Conservation (phyloP, 2,888 invertebrate genomes). For the Mellilla xanthometata region DNA sequence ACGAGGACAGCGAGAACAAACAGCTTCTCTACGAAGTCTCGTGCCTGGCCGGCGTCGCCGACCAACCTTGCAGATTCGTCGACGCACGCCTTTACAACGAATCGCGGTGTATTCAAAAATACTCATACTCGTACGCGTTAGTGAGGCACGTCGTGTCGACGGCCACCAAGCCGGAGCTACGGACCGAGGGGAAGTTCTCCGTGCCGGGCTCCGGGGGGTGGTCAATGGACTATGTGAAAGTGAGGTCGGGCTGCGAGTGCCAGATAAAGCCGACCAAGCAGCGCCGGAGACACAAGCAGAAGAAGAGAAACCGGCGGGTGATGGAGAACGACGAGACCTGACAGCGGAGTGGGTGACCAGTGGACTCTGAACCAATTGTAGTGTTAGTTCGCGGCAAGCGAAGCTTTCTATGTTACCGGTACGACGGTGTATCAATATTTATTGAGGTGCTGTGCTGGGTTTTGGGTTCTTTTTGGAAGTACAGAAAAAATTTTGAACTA, state of each 20-base stretch:
- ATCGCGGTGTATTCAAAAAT: constrained; percentile 92
- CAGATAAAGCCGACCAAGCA: constrained; percentile 85
- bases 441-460: constrained; percentile 51
- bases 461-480: too few species aligned
- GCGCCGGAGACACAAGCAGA: constrained; percentile 58
- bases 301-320: constrained; percentile 57
- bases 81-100: constrained; percentile 86
- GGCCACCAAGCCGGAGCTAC: constrained; percentile 63
- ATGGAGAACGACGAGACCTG: constrained; percentile 69
- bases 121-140: constrained; percentile 92
- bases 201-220: constrained; percentile 84
- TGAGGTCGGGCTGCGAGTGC: constrained; percentile 93
- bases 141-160: constrained; percentile 84
- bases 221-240: constrained; percentile 91
- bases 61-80: constrained; percentile 89
- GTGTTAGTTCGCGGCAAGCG: constrained; percentile 29
- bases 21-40: constrained; percentile 91
- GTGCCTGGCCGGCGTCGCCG: constrained; percentile 87
- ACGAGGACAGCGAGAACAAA: constrained; percentile 86
- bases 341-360: constrained; percentile 43
- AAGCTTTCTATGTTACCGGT: constrained; percentile 31
- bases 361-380: constrained; percentile 62
- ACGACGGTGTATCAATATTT: constrained; percentile 51
- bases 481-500: too few species aligned
- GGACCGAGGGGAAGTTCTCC: constrained; percentile 66